A percentile compares a stretch with the other conserved stretches of the same genome.
phyloP scores from a whole-genome alignment of 2,797 vertebrate genomes.

The Holocentrus rufus region DNA sequence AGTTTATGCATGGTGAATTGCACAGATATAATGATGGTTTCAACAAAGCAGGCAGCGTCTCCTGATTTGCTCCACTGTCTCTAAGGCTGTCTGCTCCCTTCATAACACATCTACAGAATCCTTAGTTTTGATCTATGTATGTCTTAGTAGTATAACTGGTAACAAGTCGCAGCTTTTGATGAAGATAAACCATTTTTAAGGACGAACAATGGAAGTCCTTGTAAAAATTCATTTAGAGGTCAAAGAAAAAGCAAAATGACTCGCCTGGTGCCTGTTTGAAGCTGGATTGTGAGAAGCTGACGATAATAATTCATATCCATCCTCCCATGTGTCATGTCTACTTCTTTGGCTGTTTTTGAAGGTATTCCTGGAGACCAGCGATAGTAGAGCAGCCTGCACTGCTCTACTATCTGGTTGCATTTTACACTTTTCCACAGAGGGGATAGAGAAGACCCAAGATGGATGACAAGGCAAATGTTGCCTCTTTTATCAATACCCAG shows the following conservation, averaged over 20 bases:
- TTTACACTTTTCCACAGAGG: conserved; percentile 13
- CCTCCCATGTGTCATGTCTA: neutral
- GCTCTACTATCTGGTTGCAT: neutral
- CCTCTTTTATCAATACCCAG: conserved; percentile 5
- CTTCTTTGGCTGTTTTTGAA: neutral
- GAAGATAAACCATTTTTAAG: neutral
- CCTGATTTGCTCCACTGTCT: conserved; percentile 7
- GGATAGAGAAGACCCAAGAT: neutral
- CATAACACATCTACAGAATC: neutral
- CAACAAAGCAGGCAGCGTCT: conserved; percentile 15
- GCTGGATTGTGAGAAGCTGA: conserved; percentile 2
- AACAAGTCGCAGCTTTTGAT: neutral
- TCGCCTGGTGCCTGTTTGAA: conserved; percentile 5
- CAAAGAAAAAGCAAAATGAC: conserved; percentile 7
- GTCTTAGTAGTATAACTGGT: neutral
- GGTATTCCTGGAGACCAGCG: neutral
- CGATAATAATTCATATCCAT: neutral
- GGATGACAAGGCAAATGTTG: conserved; percentile 7
- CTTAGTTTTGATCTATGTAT: neutral
- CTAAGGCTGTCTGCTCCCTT: conserved; percentile 5
- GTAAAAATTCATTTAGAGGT: conserved; percentile 10
- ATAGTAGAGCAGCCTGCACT: conserved; percentile 5
- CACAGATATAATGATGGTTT: conserved; percentile 72
- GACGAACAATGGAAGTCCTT: conserved; percentile 1
- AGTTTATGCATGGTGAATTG: conserved; percentile 65